Base-by-base conservation (phyloP, 2,888 invertebrate genomes). In the Volucella inflata region DNA sequence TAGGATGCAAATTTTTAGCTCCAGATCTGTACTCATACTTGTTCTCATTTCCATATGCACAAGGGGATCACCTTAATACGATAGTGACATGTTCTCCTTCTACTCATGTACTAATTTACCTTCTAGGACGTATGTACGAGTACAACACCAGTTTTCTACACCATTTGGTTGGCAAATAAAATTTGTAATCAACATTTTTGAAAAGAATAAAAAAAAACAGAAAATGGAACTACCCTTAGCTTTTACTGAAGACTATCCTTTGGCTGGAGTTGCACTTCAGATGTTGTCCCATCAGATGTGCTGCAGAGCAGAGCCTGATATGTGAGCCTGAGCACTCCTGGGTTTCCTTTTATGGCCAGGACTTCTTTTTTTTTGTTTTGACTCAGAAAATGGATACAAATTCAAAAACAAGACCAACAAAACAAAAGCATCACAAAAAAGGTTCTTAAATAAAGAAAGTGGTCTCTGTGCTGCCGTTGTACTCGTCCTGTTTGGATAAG, bases 201-300 rank as follows among this genome's bases (percentile, higher is more conserved):
- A 38, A 40, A 40, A 17, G 38, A 16, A 50, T 17, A 65, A 11
- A 40, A 38, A 12, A 8, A 42, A 30, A 2, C 53, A 55, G 36
- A 42, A 16, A 38, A 38, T 10, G 6, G 4, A 12, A 21, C 12
- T 51, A 17, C 21, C 3, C 11, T 12, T 16, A 11, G 8, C 1
- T n/a, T 64, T 11, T n/a, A 10, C 10, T 11, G 36, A 62, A 21
- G 14, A 8, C 2, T n/a, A 11, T 12, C 4, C 9, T 9, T 12
- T 17, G 36, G 11, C n/a, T 17, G 42, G 59, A 42, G 40, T 42
- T 59, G 17, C 59, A 55, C 14, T 53, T 10, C 42, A 53, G 48
- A 40, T 48, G 38, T 57, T 75, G 64, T 65, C 64, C 55, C 14
- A 57, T 75, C 55, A 75, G 46, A 46, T 55, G n/a, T 74, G 50